phyloP scores from a whole-genome alignment of 1,140 invertebrate genomes.

The Cataglyphis hispanica region DNA sequence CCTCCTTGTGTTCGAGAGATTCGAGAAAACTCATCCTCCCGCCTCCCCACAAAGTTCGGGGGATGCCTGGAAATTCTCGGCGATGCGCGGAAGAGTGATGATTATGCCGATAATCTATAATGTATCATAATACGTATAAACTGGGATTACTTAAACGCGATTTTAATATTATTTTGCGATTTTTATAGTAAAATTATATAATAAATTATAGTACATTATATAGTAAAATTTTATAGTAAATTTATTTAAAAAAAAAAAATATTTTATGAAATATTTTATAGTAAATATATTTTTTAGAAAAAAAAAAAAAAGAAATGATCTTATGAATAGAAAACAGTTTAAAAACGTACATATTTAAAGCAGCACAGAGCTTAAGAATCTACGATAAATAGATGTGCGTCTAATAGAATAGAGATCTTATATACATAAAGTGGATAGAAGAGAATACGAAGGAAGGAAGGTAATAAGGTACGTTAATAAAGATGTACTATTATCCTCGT shows the following conservation, averaged over 20 bases:
- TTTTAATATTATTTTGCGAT: background rate
- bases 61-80: background rate
- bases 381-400: conserved; percentile 31
- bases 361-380: background rate
- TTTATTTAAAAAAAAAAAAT: too few relatives aligned
- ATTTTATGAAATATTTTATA: too few relatives aligned
- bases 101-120: background rate
- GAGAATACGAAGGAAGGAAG: conserved; percentile 19
- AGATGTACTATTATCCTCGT: conserved; percentile 30
- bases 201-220: too few relatives aligned
- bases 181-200: too few relatives aligned
- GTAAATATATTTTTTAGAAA: background rate
- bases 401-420: conserved; percentile 2
- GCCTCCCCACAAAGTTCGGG: background rate
- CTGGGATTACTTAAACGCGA: background rate
- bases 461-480: background rate
- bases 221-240: too few relatives aligned
- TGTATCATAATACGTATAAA: background rate
- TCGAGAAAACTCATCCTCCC: conserved; percentile 10
- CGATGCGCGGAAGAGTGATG: background rate
- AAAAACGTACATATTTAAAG: conserved; percentile 1
- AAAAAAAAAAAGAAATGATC: too few relatives aligned
- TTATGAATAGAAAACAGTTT: too few relatives aligned
- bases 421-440: conserved; percentile 30
- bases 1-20: background rate